phyloP scores from a whole-genome alignment of 2,113 vertebrate species.

The Morphnarchus princeps region DNA sequence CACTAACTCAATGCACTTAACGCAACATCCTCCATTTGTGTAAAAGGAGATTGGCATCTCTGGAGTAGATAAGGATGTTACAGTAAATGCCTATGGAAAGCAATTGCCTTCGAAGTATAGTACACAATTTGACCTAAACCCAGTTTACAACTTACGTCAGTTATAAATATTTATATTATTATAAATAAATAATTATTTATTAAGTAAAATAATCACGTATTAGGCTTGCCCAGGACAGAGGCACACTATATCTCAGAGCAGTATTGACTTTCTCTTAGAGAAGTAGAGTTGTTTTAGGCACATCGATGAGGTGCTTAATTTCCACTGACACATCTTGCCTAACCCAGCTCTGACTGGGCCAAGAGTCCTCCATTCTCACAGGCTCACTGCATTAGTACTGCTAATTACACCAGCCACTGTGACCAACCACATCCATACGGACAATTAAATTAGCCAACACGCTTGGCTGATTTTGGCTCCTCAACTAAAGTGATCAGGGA shows the following conservation, averaged over 20 bases:
- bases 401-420: neutral
- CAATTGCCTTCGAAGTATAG: neutral
- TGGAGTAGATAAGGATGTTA: neutral
- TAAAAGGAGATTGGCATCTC: neutral
- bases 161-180: too few relatives aligned
- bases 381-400: neutral
- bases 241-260: neutral
- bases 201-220: neutral
- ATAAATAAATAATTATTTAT: too few relatives aligned
- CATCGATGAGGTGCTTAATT: fast-evolving
- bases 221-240: neutral
- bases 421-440: fast-evolving
- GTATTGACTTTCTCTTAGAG: neutral
- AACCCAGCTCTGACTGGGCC: neutral
- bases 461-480: neutral
- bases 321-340: neutral
- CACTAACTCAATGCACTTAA: neutral
- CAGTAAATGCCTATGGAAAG: neutral
- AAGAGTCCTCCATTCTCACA: neutral
- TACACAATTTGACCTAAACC: neutral
- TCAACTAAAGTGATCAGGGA: neutral
- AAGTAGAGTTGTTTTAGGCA: neutral
- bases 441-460: neutral
- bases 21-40: neutral
- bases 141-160: neutral